Percentiles rank a stretch among this genome's conserved stretches.
Conservation (phyloP, 2,797 vertebrate genomes). For the Hephaestus fuliginosus region DNA sequence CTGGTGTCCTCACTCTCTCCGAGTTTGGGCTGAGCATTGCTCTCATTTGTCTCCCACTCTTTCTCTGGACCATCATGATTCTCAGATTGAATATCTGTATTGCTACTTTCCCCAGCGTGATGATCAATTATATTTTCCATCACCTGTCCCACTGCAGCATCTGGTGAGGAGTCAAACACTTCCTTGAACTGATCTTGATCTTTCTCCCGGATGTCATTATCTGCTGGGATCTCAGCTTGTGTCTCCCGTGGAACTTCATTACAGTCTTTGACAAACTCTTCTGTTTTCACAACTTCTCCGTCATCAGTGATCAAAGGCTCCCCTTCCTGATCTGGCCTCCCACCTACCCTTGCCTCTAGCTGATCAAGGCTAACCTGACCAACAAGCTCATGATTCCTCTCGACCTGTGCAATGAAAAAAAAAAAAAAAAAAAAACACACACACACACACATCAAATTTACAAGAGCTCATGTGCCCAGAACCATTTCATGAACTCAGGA, state of each 20-base stretch:
- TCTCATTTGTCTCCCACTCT: not conserved
- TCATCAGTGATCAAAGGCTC: not conserved
- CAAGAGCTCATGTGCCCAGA: not conserved
- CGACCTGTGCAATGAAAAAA: conserved; percentile 60
- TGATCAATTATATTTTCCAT: not conserved
- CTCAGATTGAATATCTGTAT: not conserved
- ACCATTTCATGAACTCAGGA: not conserved
- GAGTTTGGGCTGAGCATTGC: not conserved
- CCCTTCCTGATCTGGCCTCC: conserved; percentile 6
- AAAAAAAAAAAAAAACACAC: not conserved
- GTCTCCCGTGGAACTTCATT: conserved; percentile 13
- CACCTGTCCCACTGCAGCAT: not conserved
- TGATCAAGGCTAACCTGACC: conserved; percentile 76
- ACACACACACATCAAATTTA: not conserved
- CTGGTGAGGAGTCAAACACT: not conserved
- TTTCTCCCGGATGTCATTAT: not conserved
- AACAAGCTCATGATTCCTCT: conserved; percentile 83
- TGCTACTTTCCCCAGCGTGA: not conserved
- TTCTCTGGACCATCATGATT: not conserved
- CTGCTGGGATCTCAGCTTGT: not conserved
- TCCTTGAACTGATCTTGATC: not conserved
- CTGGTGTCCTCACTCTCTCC: not conserved
- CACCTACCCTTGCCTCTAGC: conserved; percentile 30
- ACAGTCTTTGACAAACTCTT: conserved; percentile 2
- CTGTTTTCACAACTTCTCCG: conserved; percentile 24